phyloP scores from a whole-genome alignment of 2,797 vertebrate genomes.

The Melanogrammus aeglefinus region DNA sequence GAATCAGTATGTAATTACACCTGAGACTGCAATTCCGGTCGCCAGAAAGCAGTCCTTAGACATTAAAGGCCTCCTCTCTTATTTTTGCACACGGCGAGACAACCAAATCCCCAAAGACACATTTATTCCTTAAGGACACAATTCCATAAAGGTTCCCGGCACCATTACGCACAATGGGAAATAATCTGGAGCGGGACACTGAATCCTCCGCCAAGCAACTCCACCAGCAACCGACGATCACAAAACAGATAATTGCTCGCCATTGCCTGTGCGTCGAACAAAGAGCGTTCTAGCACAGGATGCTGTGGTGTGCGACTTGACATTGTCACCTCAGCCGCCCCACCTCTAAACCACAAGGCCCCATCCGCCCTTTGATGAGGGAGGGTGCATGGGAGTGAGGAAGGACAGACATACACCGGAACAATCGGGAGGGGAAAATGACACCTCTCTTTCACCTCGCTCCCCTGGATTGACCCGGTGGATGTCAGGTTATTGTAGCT shows the following conservation, averaged over 20 bases:
- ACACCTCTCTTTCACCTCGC: slow-evolving; percentile 33
- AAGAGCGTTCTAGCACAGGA: background rate
- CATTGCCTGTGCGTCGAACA: background rate
- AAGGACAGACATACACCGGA: too few species aligned
- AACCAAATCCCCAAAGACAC: background rate
- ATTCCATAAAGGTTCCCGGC: background rate
- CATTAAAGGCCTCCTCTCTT: background rate
- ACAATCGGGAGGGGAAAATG: slow-evolving; percentile 20
- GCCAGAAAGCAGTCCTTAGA: background rate
- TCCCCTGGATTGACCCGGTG: slow-evolving; percentile 43
- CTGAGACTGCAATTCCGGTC: background rate
- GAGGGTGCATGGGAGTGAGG: too few species aligned
- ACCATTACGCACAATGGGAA: background rate
- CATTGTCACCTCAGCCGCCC: background rate
- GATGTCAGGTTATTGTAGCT: slow-evolving; percentile 49
- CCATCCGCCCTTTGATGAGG: background rate
- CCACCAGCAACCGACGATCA: background rate
- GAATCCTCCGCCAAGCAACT: background rate
- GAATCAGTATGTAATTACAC: background rate
- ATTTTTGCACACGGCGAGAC: background rate
- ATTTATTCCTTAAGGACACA: background rate
- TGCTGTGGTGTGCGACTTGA: background rate
- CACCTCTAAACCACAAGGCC: background rate
- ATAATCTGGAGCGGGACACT: background rate
- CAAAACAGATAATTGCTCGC: background rate